A percentile compares a stretch with the other conserved stretches of the same genome.
phyloP scores from a whole-genome alignment of 1,140 invertebrate genomes.

The Lasioglossum albipes region DNA sequence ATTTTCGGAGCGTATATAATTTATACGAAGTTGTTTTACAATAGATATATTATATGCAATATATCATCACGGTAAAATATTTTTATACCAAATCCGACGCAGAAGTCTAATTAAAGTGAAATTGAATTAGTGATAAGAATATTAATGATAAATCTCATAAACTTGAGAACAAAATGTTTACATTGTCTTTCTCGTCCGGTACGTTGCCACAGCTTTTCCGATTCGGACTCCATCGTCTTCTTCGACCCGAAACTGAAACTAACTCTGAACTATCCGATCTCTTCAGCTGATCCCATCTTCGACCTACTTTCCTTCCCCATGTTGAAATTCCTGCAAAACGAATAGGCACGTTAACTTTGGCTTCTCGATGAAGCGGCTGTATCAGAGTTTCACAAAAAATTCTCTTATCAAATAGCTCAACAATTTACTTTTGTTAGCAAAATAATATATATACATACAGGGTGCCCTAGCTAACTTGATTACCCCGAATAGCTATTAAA shows the following conservation, averaged over 20 bases:
- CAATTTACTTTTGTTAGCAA: not conserved
- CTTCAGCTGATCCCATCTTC: constrained; percentile 83
- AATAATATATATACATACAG: too few species aligned
- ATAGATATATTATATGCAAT: too few species aligned
- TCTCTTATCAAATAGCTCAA: not conserved
- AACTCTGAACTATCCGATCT: constrained; percentile 82
- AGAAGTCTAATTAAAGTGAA: too few species aligned
- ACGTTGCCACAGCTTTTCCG: constrained; percentile 61
- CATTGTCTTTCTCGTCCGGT: constrained; percentile 65
- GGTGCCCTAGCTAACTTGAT: too few species aligned
- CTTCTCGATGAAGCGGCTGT: too few species aligned
- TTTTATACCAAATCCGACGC: too few species aligned
- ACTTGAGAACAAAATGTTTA: constrained; percentile 39
- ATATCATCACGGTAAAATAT: too few species aligned
- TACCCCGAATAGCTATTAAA: too few species aligned
- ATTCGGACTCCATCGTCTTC: constrained; percentile 79
- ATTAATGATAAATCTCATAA: too few species aligned
- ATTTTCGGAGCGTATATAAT: too few species aligned
- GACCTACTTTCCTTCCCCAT: constrained; percentile 84
- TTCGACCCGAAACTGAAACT: constrained; percentile 76
- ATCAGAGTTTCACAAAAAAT: not conserved
- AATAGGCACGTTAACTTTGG: not conserved
- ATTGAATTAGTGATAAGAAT: too few species aligned
- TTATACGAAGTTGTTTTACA: too few species aligned
- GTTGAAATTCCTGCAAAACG: constrained; percentile 81